Percentiles rank a stretch among this genome's conserved stretches.
phyloP scores from a whole-genome alignment of 2,888 invertebrate species.

The Tipula lateralis region DNA sequence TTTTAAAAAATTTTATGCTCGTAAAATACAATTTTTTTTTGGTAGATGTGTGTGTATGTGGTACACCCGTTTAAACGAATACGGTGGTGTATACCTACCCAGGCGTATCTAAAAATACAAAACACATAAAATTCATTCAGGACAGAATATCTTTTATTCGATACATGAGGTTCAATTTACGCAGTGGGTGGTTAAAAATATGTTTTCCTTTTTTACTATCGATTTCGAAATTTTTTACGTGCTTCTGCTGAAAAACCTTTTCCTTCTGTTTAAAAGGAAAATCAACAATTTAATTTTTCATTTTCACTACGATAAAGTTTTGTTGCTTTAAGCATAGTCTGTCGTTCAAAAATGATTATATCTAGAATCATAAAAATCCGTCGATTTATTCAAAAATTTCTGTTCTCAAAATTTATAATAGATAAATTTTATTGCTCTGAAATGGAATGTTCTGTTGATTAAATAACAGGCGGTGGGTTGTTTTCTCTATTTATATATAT shows the following conservation, averaged over 20 bases:
- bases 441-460: too few species aligned
- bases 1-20: background rate
- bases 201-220: too few species aligned
- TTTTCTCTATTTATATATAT: too few species aligned
- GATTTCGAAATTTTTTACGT: too few species aligned
- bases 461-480: too few species aligned
- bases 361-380: background rate
- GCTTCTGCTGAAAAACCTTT: too few species aligned
- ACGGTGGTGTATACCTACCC: too few species aligned
- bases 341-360: background rate
- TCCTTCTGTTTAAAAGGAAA: too few species aligned
- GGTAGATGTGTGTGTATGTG: background rate
- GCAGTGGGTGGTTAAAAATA: background rate
- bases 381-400: background rate
- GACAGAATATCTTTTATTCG: background rate
- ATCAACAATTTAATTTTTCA: background rate
- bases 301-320: background rate
- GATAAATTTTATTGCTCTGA: too few species aligned
- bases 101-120: background rate
- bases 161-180: background rate
- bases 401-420: too few species aligned
- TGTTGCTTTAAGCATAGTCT: background rate
- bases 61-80: too few species aligned
- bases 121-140: background rate
- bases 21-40: background rate